phyloP scores from a whole-genome alignment of 2,113 vertebrate species.

The Gambusia holbrooki region DNA sequence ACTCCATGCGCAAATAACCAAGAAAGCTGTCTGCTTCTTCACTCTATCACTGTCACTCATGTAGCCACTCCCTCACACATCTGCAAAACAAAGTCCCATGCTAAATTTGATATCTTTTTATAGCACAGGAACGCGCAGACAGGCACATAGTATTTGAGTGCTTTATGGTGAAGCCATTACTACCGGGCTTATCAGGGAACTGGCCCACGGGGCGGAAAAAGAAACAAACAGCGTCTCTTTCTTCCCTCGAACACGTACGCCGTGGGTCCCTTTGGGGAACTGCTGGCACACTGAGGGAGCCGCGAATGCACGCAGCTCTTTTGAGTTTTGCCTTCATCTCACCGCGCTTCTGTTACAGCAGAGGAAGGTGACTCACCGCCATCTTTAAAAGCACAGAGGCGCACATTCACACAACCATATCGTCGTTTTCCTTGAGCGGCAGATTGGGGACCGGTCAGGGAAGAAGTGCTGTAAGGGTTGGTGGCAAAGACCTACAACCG shows the following conservation, averaged over 20 bases:
- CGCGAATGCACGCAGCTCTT: slow-evolving; percentile 37
- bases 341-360: slow-evolving; percentile 46
- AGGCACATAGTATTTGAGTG: slow-evolving; percentile 16
- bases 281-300: slow-evolving; percentile 28
- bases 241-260: slow-evolving; percentile 40
- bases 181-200: slow-evolving; percentile 43
- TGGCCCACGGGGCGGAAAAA: slow-evolving; percentile 16
- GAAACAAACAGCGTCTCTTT: slow-evolving; percentile 32
- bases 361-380: slow-evolving; percentile 56
- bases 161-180: slow-evolving; percentile 69
- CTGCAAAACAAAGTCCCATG: slow-evolving; percentile 15
- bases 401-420: slow-evolving; percentile 16
- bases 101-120: slow-evolving; percentile 15
- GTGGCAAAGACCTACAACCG: slow-evolving; percentile 43
- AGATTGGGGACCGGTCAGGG: slow-evolving; percentile 19
- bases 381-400: slow-evolving; percentile 35
- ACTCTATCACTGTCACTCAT: slow-evolving; percentile 15
- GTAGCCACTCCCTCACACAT: slow-evolving; percentile 14
- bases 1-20: slow-evolving; percentile 55
- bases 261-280: slow-evolving; percentile 45
- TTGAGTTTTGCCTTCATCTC: slow-evolving; percentile 49
- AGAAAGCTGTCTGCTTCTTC: slow-evolving; percentile 35
- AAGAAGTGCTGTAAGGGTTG: slow-evolving; percentile 34
- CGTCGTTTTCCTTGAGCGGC: slow-evolving; percentile 19
- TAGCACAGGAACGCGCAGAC: slow-evolving; percentile 16